Evolutionary conservation across 2,797 vertebrate genomes (phyloP).

Genomic region (Danio tinwini): DNA sequence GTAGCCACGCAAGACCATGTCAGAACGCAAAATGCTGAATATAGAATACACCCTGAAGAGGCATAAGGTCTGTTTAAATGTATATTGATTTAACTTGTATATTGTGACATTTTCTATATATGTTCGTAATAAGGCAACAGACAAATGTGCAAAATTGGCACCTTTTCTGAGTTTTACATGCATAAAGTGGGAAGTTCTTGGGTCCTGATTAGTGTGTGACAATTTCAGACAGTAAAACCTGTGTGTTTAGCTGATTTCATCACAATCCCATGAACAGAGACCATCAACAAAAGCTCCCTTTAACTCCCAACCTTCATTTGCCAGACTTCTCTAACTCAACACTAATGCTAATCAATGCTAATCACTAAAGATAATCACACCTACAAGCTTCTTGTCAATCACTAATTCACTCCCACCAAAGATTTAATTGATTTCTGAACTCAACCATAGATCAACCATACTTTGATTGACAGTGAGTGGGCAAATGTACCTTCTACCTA

Average conservation of each 20-base stretch:
- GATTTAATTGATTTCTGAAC: neutral
- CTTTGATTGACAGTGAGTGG: conserved; percentile 32
- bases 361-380: conserved; percentile 8
- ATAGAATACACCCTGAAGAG: too few species aligned
- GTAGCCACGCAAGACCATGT: too few species aligned
- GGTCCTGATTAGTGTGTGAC: conserved; percentile 25
- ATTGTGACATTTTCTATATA: too few species aligned
- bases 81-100: too few species aligned
- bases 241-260: neutral
- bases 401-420: neutral
- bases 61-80: too few species aligned
- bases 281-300: conserved; percentile 28
- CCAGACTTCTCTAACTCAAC: conserved; percentile 9
- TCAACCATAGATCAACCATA: conserved; percentile 20
- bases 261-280: neutral
- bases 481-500: conserved; percentile 67
- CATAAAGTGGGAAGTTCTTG: conserved; percentile 34
- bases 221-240: neutral
- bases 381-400: neutral
- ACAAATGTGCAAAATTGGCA: too few species aligned
- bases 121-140: too few species aligned
- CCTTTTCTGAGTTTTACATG: too few species aligned
- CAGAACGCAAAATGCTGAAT: too few species aligned
- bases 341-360: conserved; percentile 22
- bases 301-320: neutral